These are phyloP conservation scores for Acholoe squamosa DNA, from an alignment of 2,888 invertebrate genomes.

Conservation along the genomic window DNA sequence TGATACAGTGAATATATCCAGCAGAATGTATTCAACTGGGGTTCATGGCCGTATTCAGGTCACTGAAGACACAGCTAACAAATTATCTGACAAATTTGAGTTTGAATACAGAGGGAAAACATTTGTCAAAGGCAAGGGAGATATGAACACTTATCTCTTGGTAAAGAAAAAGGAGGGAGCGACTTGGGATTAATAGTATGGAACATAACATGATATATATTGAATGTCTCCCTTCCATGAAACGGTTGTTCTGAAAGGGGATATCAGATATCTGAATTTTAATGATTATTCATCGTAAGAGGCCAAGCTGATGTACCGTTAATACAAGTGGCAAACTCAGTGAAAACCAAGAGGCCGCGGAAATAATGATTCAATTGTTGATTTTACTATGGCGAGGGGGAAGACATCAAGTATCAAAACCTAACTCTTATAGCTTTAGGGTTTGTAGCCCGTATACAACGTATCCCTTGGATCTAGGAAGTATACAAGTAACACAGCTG, in stretches of 20 bases:
- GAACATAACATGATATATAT: background rate
- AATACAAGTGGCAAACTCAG: background rate
- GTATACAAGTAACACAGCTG: too few species aligned
- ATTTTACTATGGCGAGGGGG: too few species aligned
- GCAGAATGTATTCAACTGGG: slow-evolving; percentile 98
- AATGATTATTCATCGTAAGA: slow-evolving; percentile 20
- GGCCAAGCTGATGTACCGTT: background rate
- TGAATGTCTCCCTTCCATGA: background rate
- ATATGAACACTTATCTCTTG: slow-evolving; percentile 94
- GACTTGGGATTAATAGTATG: slow-evolving; percentile 52
- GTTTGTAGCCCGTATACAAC: too few species aligned
- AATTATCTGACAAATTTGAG: slow-evolving; percentile 90
- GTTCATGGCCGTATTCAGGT: slow-evolving; percentile 90
- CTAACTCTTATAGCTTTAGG: too few species aligned
- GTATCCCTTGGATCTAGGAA: too few species aligned
- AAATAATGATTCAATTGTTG: too few species aligned
- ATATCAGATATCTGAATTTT: slow-evolving; percentile 26
- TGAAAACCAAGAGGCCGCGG: too few species aligned
- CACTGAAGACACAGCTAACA: slow-evolving; percentile 83
- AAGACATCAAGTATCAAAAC: too few species aligned
- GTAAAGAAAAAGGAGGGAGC: slow-evolving; percentile 74
- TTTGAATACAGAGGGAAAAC: slow-evolving; percentile 96
- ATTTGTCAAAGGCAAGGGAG: slow-evolving; percentile 97
- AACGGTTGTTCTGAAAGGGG: background rate
- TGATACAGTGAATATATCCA: slow-evolving; percentile 98